A percentile compares a stretch with the other conserved stretches of the same genome.
Evolutionary conservation across 2,797 vertebrate genomes (phyloP).

Genomic region (Zenarchopterus dispar): DNA sequence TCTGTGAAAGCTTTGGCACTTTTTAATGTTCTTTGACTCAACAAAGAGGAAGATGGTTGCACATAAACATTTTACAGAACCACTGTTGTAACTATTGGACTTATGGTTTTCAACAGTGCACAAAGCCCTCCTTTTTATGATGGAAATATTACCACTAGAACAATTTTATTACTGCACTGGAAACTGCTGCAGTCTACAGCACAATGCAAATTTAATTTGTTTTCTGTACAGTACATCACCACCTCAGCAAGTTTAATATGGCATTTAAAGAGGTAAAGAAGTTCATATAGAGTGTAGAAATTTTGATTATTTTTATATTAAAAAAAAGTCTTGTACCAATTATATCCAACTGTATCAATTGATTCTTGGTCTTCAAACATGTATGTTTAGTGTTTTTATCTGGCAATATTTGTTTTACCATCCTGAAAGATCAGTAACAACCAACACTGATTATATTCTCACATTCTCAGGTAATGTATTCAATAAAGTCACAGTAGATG

Average conservation of each 20-base stretch:
- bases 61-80: constrained; percentile 18
- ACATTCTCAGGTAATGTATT: neutral
- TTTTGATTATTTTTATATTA: constrained; percentile 14
- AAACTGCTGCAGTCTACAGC: constrained; percentile 24
- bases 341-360: neutral
- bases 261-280: constrained; percentile 1
- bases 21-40: constrained; percentile 35
- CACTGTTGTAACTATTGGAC: neutral
- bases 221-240: constrained; percentile 7
- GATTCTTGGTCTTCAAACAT: neutral
- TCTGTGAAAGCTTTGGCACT: constrained; percentile 9
- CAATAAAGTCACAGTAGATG: constrained; percentile 26
- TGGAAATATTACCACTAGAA: constrained; percentile 27
- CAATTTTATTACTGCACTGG: constrained; percentile 8
- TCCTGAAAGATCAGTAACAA: constrained; percentile 19
- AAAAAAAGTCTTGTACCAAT: neutral
- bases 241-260: constrained; percentile 10
- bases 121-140: constrained; percentile 21
- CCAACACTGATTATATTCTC: neutral
- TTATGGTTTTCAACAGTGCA: constrained; percentile 26
- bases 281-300: constrained; percentile 8
- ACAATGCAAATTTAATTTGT: constrained; percentile 17
- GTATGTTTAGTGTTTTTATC: constrained; percentile 3
- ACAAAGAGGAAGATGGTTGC: constrained; percentile 25
- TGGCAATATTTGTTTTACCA: constrained; percentile 6